Evolutionary conservation across 2,888 invertebrate genomes (phyloP).

Genomic region (Trichopria drosophilae): DNA sequence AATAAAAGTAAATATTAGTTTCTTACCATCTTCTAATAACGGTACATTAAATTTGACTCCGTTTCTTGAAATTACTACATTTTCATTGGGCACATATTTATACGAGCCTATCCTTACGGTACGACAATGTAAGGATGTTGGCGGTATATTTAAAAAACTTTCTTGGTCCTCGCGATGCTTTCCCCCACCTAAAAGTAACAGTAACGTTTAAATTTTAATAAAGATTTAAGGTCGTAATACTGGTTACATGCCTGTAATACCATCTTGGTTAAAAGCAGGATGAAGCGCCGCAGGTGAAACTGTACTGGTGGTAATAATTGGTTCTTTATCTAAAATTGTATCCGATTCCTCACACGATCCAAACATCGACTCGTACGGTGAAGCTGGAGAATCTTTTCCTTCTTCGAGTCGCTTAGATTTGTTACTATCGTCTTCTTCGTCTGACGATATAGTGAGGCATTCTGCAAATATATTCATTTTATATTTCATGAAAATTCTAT

Average conservation of each 20-base stretch:
- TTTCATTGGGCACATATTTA: conserved; percentile 74
- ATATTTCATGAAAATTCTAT: background rate
- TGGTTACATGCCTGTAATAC: conserved; percentile 5
- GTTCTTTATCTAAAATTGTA: conserved; percentile 54
- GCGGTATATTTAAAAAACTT: conserved; percentile 45
- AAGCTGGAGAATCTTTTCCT: conserved; percentile 17
- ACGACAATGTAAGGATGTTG: conserved; percentile 69
- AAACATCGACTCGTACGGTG: conserved; percentile 31
- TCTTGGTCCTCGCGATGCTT: conserved; percentile 20
- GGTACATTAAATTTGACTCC: conserved; percentile 59
- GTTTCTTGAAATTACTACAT: conserved; percentile 63
- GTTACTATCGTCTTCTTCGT: conserved; percentile 54
- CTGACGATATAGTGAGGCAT: conserved; percentile 58
- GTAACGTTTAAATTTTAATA: conserved; percentile 7
- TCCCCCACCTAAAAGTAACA: conserved; percentile 15
- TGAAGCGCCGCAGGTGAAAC: conserved; percentile 1
- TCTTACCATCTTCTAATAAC: conserved; percentile 55
- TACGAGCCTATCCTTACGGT: conserved; percentile 85
- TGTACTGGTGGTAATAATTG: conserved; percentile 34
- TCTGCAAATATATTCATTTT: conserved; percentile 40
- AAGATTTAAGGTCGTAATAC: background rate
- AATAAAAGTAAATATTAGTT: background rate
- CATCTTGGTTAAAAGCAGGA: conserved; percentile 4
- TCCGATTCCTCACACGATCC: conserved; percentile 40
- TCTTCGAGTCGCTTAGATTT: conserved; percentile 33